Evolutionary conservation across 2,113 vertebrate species (phyloP).

Genomic region (Plestiodon gilberti): DNA sequence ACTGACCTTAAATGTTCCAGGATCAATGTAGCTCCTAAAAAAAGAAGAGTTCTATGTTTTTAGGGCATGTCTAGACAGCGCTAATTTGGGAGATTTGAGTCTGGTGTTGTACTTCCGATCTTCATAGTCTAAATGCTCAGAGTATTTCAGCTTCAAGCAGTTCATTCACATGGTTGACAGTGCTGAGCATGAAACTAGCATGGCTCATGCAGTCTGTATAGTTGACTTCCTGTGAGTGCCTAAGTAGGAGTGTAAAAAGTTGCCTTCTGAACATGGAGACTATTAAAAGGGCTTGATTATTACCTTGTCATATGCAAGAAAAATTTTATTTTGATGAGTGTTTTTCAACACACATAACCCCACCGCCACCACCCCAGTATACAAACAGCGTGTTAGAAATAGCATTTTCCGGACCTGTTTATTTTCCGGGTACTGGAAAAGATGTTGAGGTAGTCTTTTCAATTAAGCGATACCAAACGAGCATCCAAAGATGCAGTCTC

Average conservation of each 20-base stretch:
- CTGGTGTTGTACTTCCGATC: background rate
- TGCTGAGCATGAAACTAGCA: background rate
- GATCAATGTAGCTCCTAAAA: constrained; percentile 17
- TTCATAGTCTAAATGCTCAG: background rate
- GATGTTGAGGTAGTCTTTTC: background rate
- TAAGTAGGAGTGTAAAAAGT: background rate
- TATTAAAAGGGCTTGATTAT: too few species aligned
- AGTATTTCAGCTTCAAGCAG: background rate
- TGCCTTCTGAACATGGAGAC: background rate
- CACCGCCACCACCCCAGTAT: too few species aligned
- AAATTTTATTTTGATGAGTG: too few species aligned
- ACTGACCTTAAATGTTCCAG: constrained; percentile 39
- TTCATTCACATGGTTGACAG: background rate
- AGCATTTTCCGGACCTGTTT: background rate
- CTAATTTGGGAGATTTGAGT: background rate
- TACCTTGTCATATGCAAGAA: too few species aligned
- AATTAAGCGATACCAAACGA: background rate
- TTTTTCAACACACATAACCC: too few species aligned
- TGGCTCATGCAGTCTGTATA: background rate
- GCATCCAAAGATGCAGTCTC: background rate
- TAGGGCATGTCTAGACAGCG: background rate
- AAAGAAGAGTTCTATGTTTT: background rate
- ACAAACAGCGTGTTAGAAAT: too few species aligned
- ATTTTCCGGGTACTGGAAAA: background rate
- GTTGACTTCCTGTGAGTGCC: background rate